A percentile compares a stretch with the other conserved stretches of the same genome.
These are phyloP conservation scores for Cynopterus sphinx DNA, from an alignment of 2,797 vertebrate genomes.

Conservation along the genomic window DNA sequence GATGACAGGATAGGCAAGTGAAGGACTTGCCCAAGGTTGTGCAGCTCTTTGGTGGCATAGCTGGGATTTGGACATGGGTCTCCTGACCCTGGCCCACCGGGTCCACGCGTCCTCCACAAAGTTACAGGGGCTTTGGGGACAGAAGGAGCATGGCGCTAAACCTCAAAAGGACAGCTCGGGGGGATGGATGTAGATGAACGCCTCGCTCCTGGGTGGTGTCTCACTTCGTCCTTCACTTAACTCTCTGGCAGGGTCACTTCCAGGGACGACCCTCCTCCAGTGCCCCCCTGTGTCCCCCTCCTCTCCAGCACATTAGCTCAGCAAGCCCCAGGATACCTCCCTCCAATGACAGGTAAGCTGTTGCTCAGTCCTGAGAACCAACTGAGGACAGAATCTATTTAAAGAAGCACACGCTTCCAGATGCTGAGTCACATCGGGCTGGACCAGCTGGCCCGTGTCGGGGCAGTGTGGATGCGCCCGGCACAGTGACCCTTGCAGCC, in stretches of 20 bases:
- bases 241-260: neutral
- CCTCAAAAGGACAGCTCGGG: neutral
- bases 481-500: neutral
- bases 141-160: neutral
- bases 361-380: neutral
- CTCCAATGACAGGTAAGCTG: neutral
- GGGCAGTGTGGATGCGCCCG: accelerated
- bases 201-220: neutral
- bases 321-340: neutral
- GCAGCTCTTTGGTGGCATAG: neutral
- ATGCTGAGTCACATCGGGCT: constrained; percentile 1
- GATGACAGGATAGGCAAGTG: neutral
- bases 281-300: neutral
- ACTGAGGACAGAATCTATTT: constrained; percentile 41
- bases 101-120: too few relatives aligned
- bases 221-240: neutral
- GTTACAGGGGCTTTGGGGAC: neutral
- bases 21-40: constrained; percentile 7
- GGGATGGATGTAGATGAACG: neutral
- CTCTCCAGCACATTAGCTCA: neutral
- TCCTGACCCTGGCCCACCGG: neutral
- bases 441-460: neutral
- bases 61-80: neutral
- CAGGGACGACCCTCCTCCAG: neutral
- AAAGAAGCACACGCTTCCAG: neutral